phyloP scores from a whole-genome alignment of 1,140 invertebrate species.

The Chionoecetes opilio region DNA sequence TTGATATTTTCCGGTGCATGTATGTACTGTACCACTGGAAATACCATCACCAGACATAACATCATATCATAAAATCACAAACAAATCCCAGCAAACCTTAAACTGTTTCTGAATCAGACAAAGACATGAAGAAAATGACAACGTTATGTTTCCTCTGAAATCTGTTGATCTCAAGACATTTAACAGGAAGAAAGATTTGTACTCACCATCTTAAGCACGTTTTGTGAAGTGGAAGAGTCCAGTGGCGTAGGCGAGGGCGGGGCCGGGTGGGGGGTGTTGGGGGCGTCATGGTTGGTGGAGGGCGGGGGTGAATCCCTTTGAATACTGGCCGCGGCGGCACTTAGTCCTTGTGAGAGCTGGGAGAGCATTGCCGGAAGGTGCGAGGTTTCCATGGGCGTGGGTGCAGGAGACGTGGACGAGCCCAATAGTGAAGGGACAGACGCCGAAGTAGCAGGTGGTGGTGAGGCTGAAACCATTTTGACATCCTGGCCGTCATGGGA shows the following conservation, averaged over 20 bases:
- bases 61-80: too few species aligned
- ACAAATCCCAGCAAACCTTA: too few species aligned
- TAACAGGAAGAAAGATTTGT: neutral
- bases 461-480: slow-evolving; percentile 45
- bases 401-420: slow-evolving; percentile 54
- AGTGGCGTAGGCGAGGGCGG: slow-evolving; percentile 60
- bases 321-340: slow-evolving; percentile 15
- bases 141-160: too few species aligned
- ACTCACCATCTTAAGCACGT: slow-evolving; percentile 75
- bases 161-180: too few species aligned
- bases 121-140: neutral
- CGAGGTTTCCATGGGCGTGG: slow-evolving; percentile 76
- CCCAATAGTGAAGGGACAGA: neutral
- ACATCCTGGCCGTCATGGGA: slow-evolving; percentile 49
- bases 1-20: too few species aligned
- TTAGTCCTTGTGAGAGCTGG: slow-evolving; percentile 67
- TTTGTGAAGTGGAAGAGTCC: slow-evolving; percentile 56
- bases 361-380: slow-evolving; percentile 75
- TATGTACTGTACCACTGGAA: too few species aligned
- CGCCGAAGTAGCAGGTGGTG: slow-evolving; percentile 44
- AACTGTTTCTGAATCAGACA: neutral
- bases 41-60: too few species aligned
- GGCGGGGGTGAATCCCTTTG: slow-evolving; percentile 68
- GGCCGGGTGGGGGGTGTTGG: slow-evolving; percentile 9
- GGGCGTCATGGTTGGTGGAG: slow-evolving; percentile 21